Conservation (phyloP, 2,888 invertebrate species). For the Xestia rhomboidea region DNA sequence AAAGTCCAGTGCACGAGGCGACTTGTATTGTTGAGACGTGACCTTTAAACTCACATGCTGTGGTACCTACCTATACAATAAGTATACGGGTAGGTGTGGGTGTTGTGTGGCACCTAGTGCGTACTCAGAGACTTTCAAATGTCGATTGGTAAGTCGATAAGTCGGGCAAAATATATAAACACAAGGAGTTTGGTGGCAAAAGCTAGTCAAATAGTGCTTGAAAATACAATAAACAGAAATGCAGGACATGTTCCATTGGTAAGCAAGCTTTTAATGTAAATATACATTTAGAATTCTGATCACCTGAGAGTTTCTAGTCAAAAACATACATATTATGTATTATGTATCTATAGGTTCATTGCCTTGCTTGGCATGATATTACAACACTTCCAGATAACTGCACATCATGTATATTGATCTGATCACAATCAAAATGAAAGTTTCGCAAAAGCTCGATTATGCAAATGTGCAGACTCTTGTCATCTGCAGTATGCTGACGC, state of each 20-base stretch:
- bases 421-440: conserved; percentile 29
- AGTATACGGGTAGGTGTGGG: neutral
- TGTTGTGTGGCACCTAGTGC: conserved; percentile 1
- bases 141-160: conserved; percentile 5
- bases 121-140: conserved; percentile 28
- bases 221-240: neutral
- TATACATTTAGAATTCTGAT: neutral
- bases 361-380: conserved; percentile 5
- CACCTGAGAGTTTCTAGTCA: neutral
- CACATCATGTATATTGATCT: conserved; percentile 40
- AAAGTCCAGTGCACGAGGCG: conserved; percentile 36
- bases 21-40: conserved; percentile 50
- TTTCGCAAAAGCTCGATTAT: conserved; percentile 38
- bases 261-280: neutral
- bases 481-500: conserved; percentile 2
- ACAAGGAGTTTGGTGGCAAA: conserved; percentile 1
- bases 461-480: conserved; percentile 24
- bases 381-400: conserved; percentile 23
- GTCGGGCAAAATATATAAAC: neutral
- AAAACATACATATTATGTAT: neutral
- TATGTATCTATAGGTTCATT: neutral
- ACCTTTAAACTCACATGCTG: conserved; percentile 49
- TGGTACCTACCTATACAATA: neutral
- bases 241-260: neutral
- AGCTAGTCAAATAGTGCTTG: neutral